Evolutionary conservation across 2,113 vertebrate genomes (phyloP).

Genomic region (Trematomus loennbergii): DNA sequence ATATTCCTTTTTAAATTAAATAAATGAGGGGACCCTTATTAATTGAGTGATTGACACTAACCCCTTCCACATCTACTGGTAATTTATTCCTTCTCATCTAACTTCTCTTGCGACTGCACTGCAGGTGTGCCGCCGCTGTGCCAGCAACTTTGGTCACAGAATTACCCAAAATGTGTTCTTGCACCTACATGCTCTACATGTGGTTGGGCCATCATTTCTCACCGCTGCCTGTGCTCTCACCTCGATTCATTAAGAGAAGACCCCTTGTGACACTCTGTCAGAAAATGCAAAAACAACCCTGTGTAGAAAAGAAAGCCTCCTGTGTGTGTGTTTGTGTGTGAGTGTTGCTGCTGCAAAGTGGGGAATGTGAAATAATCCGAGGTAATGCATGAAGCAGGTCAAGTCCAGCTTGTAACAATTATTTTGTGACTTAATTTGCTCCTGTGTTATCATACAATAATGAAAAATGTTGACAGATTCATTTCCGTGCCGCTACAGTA

Average conservation of each 20-base stretch:
- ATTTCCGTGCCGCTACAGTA: slow-evolving; percentile 71
- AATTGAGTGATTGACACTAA: slow-evolving; percentile 73
- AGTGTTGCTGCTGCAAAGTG: slow-evolving; percentile 13
- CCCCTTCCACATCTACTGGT: slow-evolving; percentile 51
- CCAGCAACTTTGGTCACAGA: slow-evolving; percentile 50
- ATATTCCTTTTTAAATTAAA: slow-evolving; percentile 63
- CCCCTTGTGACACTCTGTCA: slow-evolving; percentile 52
- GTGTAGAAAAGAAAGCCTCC: background rate
- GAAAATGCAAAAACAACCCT: slow-evolving; percentile 53
- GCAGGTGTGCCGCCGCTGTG: slow-evolving; percentile 59
- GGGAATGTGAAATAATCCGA: slow-evolving; percentile 59
- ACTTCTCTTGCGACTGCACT: slow-evolving; percentile 41
- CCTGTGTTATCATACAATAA: slow-evolving; percentile 73
- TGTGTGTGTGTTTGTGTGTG: background rate
- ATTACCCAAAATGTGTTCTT: slow-evolving; percentile 53
- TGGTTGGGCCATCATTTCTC: slow-evolving; percentile 45
- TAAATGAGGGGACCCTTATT: slow-evolving; percentile 59
- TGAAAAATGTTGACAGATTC: slow-evolving; percentile 81
- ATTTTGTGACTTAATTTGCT: slow-evolving; percentile 73
- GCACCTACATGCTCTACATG: slow-evolving; percentile 36
- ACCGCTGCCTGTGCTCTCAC: slow-evolving; percentile 58
- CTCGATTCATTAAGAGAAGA: slow-evolving; percentile 64
- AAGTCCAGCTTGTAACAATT: slow-evolving; percentile 67
- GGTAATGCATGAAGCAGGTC: slow-evolving; percentile 60
- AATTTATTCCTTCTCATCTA: slow-evolving; percentile 71